Evolutionary conservation across 2,888 invertebrate genomes (phyloP).

Genomic region (Drosophila prolongata): DNA sequence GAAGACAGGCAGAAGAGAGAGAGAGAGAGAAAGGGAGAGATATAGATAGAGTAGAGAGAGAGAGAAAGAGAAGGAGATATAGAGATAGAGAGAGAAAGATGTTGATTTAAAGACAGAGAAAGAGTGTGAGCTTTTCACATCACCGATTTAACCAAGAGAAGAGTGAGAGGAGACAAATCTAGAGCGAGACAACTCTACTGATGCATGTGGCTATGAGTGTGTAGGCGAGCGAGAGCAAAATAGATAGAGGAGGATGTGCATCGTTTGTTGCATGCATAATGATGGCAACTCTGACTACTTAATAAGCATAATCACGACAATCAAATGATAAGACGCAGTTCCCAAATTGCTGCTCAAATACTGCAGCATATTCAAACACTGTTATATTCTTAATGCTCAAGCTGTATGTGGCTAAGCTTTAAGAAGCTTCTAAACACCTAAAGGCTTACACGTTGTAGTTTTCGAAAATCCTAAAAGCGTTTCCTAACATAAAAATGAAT

Average conservation of each 20-base stretch:
- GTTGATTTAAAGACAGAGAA: conserved; percentile 54
- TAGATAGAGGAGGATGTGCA: conserved; percentile 20
- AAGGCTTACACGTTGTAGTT: too few species aligned
- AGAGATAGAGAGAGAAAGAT: conserved; percentile 47
- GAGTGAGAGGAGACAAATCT: conserved; percentile 27
- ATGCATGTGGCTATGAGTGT: conserved; percentile 16
- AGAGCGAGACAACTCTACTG: conserved; percentile 39
- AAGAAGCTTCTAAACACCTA: too few species aligned
- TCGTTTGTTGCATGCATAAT: conserved; percentile 33
- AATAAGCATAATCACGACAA: conserved; percentile 13
- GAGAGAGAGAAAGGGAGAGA: conserved; percentile 59
- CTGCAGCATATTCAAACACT: background rate
- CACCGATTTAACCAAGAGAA: conserved; percentile 32
- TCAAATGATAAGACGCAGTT: conserved; percentile 2
- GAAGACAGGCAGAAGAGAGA: conserved; percentile 65
- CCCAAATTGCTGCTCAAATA: background rate
- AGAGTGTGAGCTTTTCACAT: conserved; percentile 33
- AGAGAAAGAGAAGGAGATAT: conserved; percentile 31
- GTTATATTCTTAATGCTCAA: background rate
- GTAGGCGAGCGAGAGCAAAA: conserved; percentile 13
- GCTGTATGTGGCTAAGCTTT: too few species aligned
- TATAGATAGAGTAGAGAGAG: conserved; percentile 52
- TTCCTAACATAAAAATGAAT: background rate
- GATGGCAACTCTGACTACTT: conserved; percentile 35
- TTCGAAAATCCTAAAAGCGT: background rate